Conservation (phyloP, 2,888 invertebrate species). For the Pollenia amentaria region DNA sequence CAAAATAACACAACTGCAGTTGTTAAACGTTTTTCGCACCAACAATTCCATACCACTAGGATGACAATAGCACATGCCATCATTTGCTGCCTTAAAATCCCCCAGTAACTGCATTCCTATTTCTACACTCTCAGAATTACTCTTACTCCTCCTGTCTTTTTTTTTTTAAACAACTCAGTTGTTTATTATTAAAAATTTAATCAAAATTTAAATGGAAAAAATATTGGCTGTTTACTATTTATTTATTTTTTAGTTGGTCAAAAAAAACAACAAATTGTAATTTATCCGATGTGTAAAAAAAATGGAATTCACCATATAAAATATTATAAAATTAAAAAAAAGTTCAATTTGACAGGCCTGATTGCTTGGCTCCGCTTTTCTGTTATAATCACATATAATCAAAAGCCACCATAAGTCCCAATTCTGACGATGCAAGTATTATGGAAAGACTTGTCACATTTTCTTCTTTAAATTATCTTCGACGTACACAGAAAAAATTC, state of each 20-base stretch:
- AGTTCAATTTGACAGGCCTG: too few species aligned
- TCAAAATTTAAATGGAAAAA: neutral
- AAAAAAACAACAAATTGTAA: neutral
- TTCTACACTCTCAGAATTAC: neutral
- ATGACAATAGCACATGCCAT: neutral
- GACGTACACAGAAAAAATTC: too few species aligned
- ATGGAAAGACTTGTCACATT: too few species aligned
- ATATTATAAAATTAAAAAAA: too few species aligned
- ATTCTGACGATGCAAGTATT: too few species aligned
- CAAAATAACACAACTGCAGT: neutral
- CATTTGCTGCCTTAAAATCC: neutral
- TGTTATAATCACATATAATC: too few species aligned
- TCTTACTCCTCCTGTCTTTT: too few species aligned
- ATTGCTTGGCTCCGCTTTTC: too few species aligned
- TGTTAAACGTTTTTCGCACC: conserved; percentile 28
- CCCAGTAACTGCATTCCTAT: neutral
- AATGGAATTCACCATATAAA: too few species aligned
- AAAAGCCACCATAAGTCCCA: too few species aligned
- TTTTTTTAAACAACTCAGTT: too few species aligned
- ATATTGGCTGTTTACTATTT: neutral
- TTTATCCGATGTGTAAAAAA: neutral
- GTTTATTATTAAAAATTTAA: conserved; percentile 4
- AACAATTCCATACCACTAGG: neutral
- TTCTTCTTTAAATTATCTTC: too few species aligned
- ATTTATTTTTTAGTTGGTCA: conserved; percentile 6